Evolutionary conservation across 2,888 invertebrate species (phyloP).

Genomic region (Spatulosminthurus flaviceps): DNA sequence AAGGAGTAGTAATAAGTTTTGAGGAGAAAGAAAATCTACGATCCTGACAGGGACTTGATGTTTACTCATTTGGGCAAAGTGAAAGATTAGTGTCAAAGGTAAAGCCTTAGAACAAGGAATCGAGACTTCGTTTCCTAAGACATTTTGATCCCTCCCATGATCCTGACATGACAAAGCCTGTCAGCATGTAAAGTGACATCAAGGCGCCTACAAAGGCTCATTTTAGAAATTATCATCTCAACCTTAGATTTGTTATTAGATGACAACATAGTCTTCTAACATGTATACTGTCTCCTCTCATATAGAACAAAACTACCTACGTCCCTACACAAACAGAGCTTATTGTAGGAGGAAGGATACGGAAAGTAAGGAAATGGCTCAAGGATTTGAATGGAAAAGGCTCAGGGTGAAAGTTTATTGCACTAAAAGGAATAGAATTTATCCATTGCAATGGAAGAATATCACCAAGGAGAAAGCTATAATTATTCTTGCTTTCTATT

Average conservation of each 20-base stretch:
- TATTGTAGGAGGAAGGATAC: no score
- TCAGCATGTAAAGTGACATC: constrained; percentile 22
- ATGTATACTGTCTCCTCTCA: constrained; percentile 9
- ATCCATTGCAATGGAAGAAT: no score
- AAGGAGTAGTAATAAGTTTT: no score
- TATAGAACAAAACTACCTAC: no score
- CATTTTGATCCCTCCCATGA: constrained; percentile 17
- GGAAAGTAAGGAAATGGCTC: no score
- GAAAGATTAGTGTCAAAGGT: constrained; percentile 34
- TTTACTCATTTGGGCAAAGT: constrained; percentile 24
- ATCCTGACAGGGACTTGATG: constrained; percentile 25
- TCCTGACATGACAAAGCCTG: constrained; percentile 32
- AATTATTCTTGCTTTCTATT: no score
- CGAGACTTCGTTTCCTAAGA: background rate
- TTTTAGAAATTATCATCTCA: constrained; percentile 18
- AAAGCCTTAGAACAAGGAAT: constrained; percentile 11
- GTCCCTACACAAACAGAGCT: no score
- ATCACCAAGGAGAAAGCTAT: no score
- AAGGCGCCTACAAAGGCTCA: constrained; percentile 22
- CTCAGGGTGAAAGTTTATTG: no score
- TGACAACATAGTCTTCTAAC: background rate
- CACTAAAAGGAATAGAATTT: no score
- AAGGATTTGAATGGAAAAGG: no score
- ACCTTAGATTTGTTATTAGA: background rate
- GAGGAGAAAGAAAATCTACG: background rate